Conservation (phyloP, 1,140 invertebrate species). For the Aplysia californica region DNA sequence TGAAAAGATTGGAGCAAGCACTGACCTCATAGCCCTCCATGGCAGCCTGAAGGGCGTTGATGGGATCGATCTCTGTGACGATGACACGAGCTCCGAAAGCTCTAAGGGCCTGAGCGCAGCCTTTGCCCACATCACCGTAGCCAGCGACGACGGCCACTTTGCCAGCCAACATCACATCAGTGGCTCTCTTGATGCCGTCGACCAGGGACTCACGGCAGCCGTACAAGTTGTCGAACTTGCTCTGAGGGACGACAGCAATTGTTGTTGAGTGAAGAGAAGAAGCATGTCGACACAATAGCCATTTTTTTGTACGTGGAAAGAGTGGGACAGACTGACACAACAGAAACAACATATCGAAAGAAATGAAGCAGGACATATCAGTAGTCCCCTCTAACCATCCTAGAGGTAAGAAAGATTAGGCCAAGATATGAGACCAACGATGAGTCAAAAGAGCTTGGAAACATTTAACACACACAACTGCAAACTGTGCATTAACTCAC, state of each 20-base stretch:
- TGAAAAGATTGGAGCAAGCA: neutral
- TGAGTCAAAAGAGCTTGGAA: no score
- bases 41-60: slow-evolving; percentile 97
- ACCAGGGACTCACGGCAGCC: slow-evolving; percentile 97
- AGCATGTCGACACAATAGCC: no score
- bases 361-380: no score
- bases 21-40: slow-evolving; percentile 86
- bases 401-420: no score
- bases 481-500: no score
- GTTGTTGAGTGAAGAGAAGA: no score
- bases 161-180: slow-evolving; percentile 97
- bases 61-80: slow-evolving; percentile 98
- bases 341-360: no score
- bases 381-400: no score
- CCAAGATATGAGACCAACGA: no score
- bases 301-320: no score
- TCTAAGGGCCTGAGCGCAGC: slow-evolving; percentile 94
- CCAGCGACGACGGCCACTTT: slow-evolving; percentile 98
- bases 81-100: slow-evolving; percentile 96
- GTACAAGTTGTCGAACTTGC: slow-evolving; percentile 99
- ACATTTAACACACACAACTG: no score
- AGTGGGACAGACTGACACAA: no score
- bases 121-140: slow-evolving; percentile 99
- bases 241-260: slow-evolving; percentile 73
- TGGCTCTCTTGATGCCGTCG: slow-evolving; percentile 99